These are phyloP conservation scores for Clarias gariepinus DNA, from an alignment of 2,113 vertebrate genomes.

Conservation along the genomic window DNA sequence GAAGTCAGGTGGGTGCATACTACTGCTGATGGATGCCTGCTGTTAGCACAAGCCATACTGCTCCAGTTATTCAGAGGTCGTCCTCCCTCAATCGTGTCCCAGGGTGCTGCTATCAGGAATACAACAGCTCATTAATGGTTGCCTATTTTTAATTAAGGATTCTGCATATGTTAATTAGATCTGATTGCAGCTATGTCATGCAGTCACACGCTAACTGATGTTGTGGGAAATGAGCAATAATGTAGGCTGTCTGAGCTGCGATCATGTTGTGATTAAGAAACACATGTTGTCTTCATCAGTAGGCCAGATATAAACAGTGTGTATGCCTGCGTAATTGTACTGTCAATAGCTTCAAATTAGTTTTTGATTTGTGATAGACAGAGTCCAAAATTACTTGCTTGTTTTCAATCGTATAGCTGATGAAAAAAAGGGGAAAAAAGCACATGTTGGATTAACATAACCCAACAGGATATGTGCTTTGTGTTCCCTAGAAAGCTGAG, in stretches of 20 bases:
- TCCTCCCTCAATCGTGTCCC: constrained; percentile 36
- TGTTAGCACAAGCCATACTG: constrained; percentile 7
- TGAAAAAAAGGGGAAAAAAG: not conserved
- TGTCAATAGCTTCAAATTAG: constrained; percentile 39
- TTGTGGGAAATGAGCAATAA: constrained; percentile 47
- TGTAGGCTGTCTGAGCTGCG: constrained; percentile 42
- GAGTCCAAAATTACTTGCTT: not conserved
- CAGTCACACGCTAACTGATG: constrained; percentile 52
- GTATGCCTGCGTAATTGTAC: constrained; percentile 33
- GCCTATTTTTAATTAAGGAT: constrained; percentile 56
- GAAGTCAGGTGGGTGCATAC: not conserved
- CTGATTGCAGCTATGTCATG: constrained; percentile 52
- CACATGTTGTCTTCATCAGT: constrained; percentile 48
- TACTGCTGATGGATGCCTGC: constrained; percentile 40
- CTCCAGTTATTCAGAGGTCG: constrained; percentile 44
- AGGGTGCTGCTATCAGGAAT: constrained; percentile 44
- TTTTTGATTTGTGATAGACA: constrained; percentile 29
- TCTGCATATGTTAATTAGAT: constrained; percentile 59
- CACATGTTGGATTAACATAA: not conserved
- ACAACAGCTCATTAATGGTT: constrained; percentile 55
- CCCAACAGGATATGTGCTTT: not conserved
- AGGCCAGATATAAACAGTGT: constrained; percentile 37
- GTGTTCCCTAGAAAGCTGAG: not conserved
- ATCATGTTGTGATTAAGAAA: constrained; percentile 54
- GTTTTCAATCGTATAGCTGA: not conserved